A percentile compares a stretch with the other conserved stretches of the same genome.
Conservation (phyloP, 2,888 invertebrate species). For the Orchesellides sinensis region DNA sequence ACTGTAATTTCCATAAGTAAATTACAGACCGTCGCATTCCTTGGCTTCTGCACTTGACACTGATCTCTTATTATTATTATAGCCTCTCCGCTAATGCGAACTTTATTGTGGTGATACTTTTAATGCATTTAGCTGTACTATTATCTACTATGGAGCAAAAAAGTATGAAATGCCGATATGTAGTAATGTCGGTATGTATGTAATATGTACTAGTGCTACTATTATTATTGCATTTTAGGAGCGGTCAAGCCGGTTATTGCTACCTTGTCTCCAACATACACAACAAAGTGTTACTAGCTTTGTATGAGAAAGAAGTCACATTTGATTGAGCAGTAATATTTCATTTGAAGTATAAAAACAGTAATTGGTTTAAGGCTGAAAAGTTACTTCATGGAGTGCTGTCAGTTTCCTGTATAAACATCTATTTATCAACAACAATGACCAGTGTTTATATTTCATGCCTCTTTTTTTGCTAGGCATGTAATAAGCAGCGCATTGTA, state of each 20-base stretch:
- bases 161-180: background rate
- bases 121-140: too few species aligned
- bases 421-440: slow-evolving; percentile 33
- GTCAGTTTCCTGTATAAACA: slow-evolving; percentile 53
- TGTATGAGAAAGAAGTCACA: too few species aligned
- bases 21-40: slow-evolving; percentile 31
- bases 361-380: slow-evolving; percentile 44
- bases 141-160: too few species aligned
- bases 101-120: background rate
- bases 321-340: slow-evolving; percentile 36
- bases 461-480: background rate
- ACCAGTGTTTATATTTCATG: background rate
- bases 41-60: slow-evolving; percentile 59
- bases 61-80: slow-evolving; percentile 2
- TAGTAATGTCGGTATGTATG: slow-evolving; percentile 1
- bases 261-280: background rate
- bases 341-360: slow-evolving; percentile 35
- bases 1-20: slow-evolving; percentile 41
- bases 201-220: too few species aligned
- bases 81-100: background rate
- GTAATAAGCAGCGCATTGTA: background rate
- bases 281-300: background rate
- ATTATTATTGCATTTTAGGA: too few species aligned
- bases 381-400: slow-evolving; percentile 28
- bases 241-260: slow-evolving; percentile 59